phyloP scores from a whole-genome alignment of 2,888 invertebrate species.

The Hirtodrosophila histrioides region DNA sequence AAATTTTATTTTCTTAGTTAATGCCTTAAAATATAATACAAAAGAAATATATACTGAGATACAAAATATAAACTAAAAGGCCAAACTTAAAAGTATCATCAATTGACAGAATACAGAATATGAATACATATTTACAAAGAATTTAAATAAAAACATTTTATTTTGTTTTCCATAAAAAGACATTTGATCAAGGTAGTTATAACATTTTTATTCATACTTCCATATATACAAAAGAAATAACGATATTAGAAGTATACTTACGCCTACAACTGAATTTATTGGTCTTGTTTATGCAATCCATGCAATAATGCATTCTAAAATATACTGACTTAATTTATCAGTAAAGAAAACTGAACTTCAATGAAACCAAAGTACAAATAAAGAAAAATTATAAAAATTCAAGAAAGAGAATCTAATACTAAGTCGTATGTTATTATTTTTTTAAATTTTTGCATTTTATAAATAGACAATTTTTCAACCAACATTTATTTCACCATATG shows the following conservation, averaged over 20 bases:
- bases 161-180: slow-evolving; percentile 7
- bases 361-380: slow-evolving; percentile 46
- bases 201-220: neutral
- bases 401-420: slow-evolving; percentile 26
- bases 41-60: slow-evolving; percentile 13
- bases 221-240: neutral
- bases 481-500: slow-evolving; percentile 38
- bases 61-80: slow-evolving; percentile 9
- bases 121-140: slow-evolving; percentile 10
- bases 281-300: slow-evolving; percentile 17
- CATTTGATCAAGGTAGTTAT: neutral
- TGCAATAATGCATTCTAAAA: slow-evolving; percentile 16
- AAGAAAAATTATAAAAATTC: slow-evolving; percentile 22
- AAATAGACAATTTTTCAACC: slow-evolving; percentile 29
- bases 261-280: slow-evolving; percentile 19
- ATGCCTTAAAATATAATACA: slow-evolving; percentile 13
- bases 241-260: neutral
- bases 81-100: slow-evolving; percentile 1
- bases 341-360: slow-evolving; percentile 16
- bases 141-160: neutral
- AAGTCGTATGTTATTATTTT: slow-evolving; percentile 49
- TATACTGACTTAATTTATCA: slow-evolving; percentile 10
- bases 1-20: slow-evolving; percentile 10
- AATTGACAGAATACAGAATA: slow-evolving; percentile 13
- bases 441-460: slow-evolving; percentile 34